phyloP scores from a whole-genome alignment of 2,797 vertebrate species.

The Decapterus maruadsi region DNA sequence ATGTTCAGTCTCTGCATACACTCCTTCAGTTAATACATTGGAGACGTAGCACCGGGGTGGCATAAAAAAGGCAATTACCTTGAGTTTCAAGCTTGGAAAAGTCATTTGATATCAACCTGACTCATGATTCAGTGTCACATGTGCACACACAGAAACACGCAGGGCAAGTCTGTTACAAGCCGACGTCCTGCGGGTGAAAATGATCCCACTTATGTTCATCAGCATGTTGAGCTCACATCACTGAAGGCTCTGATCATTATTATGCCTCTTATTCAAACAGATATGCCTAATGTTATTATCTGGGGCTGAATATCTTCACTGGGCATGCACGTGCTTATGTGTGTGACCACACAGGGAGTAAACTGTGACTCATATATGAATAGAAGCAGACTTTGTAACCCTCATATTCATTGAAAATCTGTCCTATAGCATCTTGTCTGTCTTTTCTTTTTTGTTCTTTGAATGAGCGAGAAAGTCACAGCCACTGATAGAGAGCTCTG shows the following conservation, averaged over 20 bases:
- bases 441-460: not conserved
- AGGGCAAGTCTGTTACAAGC: conserved; percentile 9
- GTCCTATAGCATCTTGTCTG: not conserved
- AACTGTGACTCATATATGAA: conserved; percentile 52
- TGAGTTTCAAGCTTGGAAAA: conserved; percentile 2
- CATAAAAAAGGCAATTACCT: conserved; percentile 40
- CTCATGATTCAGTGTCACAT: conserved; percentile 24
- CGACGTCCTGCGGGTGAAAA: conserved; percentile 5
- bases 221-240: conserved; percentile 26
- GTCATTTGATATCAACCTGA: conserved; percentile 31
- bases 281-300: conserved; percentile 27
- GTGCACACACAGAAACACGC: not conserved
- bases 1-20: not conserved
- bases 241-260: conserved; percentile 21
- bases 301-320: conserved; percentile 26
- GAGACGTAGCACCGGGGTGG: not conserved
- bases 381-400: conserved; percentile 5
- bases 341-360: conserved; percentile 13
- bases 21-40: conserved; percentile 12
- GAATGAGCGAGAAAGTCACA: not conserved
- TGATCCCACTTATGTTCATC: conserved; percentile 14
- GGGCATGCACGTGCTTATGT: not conserved
- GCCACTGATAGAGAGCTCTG: conserved; percentile 9
- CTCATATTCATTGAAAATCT: not conserved
- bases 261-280: conserved; percentile 41